Conservation (phyloP, 1,140 invertebrate species). For the Bombus sylvicola region DNA sequence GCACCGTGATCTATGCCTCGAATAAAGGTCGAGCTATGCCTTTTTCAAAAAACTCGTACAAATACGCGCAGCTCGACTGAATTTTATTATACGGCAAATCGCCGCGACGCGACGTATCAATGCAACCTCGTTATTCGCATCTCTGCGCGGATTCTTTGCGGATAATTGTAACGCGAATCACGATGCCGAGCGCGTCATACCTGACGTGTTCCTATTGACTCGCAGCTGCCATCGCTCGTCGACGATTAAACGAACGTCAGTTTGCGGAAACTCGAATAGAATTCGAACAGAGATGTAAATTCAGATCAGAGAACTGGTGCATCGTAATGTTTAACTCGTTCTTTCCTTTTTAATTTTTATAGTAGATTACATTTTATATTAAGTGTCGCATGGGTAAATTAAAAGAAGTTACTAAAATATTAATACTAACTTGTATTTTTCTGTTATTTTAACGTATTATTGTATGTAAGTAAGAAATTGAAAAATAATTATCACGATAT, state of each 20-base stretch:
- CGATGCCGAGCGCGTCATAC: background rate
- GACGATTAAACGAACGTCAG: constrained; percentile 16
- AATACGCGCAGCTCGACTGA: background rate
- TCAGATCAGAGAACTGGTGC: no score
- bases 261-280: background rate
- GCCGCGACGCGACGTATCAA: constrained; percentile 30
- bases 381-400: no score
- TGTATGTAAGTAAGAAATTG: no score
- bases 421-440: no score
- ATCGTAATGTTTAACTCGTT: no score
- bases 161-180: constrained; percentile 40
- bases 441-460: no score
- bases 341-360: no score
- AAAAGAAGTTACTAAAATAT: no score
- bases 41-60: constrained; percentile 32
- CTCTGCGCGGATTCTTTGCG: constrained; percentile 11
- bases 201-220: background rate
- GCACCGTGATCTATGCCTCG: constrained; percentile 23
- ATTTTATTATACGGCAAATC: constrained; percentile 51
- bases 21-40: constrained; percentile 18
- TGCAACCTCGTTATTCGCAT: constrained; percentile 35
- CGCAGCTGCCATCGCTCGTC: no score
- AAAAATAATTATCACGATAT: no score
- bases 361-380: no score
- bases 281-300: background rate